Base-by-base conservation (phyloP, 2,888 invertebrate species). In the Thera britannica region DNA sequence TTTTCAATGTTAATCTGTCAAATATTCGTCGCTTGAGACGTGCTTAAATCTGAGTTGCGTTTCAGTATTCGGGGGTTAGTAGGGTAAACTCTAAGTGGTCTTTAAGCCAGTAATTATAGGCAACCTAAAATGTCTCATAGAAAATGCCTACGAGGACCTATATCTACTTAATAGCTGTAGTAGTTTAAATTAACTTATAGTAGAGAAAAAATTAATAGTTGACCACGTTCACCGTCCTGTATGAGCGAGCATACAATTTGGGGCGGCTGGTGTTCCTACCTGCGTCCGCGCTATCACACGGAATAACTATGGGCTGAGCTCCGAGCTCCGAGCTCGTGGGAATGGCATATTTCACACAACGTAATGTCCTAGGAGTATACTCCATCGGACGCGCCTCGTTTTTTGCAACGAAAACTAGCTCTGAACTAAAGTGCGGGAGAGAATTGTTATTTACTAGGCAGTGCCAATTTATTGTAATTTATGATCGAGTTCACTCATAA, bases 351-450 rank as follows among this genome's bases (percentile, higher is more conserved):
- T 51, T 51, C 51, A 51, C 12, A 51, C 51, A n/a, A 49, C 58
- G 49, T 48, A 36, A 48, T 59, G 58, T 59, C 49, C 58, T 59
- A 59, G 6, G 58, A 59, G 58, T 49, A 49, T 59, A 49, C 58
- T 48, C 23, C 36, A 59, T 49, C 36, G 58, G 58, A 58, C 35
- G 58, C 7, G 7, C 12, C 23, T 23, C 6, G 12, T 5, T 46
- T 46, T 46, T 46, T 46, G 9, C 44, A 8, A 8, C 44, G 44
- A 12, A 49, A 46, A 49, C 36, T 48, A 49, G 48, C 35, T 38
- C 3, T 3, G 48, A 59, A 49, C 49, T 12, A 59, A 48, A 49
- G n/a, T 49, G 5, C 36, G 2, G 23, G n/a, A 46, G 58, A 34
- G 46, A 44, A 48, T 48, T 48, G 11, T 49, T 49, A 49, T 49